Percentiles rank a stretch among this genome's conserved stretches.
These are phyloP conservation scores for Salmo trutta DNA, from an alignment of 2,797 vertebrate species.

Conservation along the genomic window DNA sequence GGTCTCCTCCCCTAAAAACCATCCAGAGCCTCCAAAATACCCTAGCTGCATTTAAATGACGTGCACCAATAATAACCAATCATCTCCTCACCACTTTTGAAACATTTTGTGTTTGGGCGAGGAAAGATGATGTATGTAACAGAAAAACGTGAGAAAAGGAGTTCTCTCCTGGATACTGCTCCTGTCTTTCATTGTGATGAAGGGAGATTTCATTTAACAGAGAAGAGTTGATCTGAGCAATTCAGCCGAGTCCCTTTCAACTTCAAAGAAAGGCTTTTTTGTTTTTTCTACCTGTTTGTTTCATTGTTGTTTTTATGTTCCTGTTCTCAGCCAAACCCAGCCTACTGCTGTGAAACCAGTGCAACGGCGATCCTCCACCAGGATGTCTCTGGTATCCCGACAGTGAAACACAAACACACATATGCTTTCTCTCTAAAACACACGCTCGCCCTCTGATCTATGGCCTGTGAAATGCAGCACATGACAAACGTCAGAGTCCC, in stretches of 20 bases:
- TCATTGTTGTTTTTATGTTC: constrained; percentile 11
- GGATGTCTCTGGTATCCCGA: constrained; percentile 89
- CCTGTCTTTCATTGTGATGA: background rate
- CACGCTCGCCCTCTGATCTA: background rate
- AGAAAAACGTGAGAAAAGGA: background rate
- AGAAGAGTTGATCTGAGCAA: background rate
- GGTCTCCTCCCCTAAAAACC: background rate
- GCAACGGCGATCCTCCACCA: constrained; percentile 88
- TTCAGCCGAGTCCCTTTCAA: background rate
- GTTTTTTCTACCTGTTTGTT: constrained; percentile 22
- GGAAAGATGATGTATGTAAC: background rate
- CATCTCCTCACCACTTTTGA: constrained; percentile 8
- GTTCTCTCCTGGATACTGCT: background rate
- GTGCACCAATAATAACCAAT: background rate
- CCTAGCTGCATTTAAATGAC: background rate
- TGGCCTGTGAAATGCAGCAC: background rate
- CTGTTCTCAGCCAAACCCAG: constrained; percentile 83
- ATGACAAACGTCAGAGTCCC: background rate
- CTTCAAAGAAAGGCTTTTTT: background rate
- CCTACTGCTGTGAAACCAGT: constrained; percentile 74
- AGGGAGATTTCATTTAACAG: background rate
- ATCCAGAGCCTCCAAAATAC: background rate
- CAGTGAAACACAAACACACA: background rate
- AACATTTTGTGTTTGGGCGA: background rate
- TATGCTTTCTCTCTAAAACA: background rate